Evolutionary conservation across 2,888 invertebrate species (phyloP).

Genomic region (Omphaloscelis lunosa): DNA sequence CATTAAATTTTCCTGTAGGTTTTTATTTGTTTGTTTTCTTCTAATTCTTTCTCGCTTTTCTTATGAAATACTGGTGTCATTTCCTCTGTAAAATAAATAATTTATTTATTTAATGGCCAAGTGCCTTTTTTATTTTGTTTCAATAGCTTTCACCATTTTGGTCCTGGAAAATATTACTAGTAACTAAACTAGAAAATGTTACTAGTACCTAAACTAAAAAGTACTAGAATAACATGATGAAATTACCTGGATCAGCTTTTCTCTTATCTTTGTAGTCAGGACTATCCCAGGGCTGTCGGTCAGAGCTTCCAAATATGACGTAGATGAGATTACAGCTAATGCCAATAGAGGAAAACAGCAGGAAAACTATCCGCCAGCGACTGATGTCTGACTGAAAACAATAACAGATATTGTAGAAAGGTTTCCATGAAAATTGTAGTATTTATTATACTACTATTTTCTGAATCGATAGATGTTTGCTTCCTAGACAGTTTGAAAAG

Average conservation of each 20-base stretch:
- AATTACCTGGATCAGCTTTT: constrained; percentile 77
- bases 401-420: neutral
- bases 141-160: neutral
- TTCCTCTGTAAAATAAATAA: constrained; percentile 79
- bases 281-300: constrained; percentile 94
- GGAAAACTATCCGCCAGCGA: constrained; percentile 94
- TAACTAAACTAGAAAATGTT: neutral
- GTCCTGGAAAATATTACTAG: neutral
- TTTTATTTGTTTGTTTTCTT: constrained; percentile 46
- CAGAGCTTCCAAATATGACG: constrained; percentile 92
- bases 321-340: constrained; percentile 92
- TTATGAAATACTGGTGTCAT: constrained; percentile 72
- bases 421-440: neutral
- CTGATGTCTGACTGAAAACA: constrained; percentile 89
- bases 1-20: neutral
- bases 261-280: constrained; percentile 79
- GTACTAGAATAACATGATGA: neutral
- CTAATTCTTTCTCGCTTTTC: constrained; percentile 61
- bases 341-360: constrained; percentile 92
- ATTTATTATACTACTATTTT: neutral
- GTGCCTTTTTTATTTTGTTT: neutral
- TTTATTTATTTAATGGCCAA: neutral
- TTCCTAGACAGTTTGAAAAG: neutral
- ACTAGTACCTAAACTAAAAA: neutral
- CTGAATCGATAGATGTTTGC: neutral